Evolutionary conservation across 2,888 invertebrate species (phyloP).

Genomic region (Ophonus ardosiacus): DNA sequence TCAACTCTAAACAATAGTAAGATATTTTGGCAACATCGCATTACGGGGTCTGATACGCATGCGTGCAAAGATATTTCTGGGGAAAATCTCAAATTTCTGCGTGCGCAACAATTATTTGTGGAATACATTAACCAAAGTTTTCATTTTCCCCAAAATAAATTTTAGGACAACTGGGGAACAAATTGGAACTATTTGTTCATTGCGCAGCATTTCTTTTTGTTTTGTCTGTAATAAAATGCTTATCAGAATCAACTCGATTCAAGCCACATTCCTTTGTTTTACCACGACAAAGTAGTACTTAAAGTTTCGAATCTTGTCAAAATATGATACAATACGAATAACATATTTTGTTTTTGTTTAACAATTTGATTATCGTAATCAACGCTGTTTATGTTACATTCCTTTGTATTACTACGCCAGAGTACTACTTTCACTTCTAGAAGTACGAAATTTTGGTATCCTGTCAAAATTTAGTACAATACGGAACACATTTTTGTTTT

Average conservation of each 20-base stretch:
- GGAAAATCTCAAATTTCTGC: constrained; percentile 7
- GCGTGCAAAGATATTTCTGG: neutral
- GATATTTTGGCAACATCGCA: constrained; percentile 43
- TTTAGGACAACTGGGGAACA: neutral
- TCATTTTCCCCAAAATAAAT: neutral
- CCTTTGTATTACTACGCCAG: no score
- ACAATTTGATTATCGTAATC: no score
- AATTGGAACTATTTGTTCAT: neutral
- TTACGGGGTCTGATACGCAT: neutral
- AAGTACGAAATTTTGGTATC: no score
- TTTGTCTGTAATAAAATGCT: neutral
- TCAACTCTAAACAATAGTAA: constrained; percentile 2
- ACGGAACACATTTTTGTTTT: no score
- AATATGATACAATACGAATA: no score
- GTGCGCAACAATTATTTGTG: constrained; percentile 19
- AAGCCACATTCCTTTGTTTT: neutral
- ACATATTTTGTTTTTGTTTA: no score
- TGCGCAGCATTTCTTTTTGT: no score
- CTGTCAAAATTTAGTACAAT: no score
- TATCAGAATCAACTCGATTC: neutral
- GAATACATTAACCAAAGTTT: neutral
- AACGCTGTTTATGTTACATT: no score
- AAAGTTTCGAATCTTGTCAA: no score
- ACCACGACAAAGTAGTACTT: neutral
- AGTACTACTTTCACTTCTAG: no score